Evolutionary conservation across 2,797 vertebrate genomes (phyloP).

Genomic region (Varecia variegata): DNA sequence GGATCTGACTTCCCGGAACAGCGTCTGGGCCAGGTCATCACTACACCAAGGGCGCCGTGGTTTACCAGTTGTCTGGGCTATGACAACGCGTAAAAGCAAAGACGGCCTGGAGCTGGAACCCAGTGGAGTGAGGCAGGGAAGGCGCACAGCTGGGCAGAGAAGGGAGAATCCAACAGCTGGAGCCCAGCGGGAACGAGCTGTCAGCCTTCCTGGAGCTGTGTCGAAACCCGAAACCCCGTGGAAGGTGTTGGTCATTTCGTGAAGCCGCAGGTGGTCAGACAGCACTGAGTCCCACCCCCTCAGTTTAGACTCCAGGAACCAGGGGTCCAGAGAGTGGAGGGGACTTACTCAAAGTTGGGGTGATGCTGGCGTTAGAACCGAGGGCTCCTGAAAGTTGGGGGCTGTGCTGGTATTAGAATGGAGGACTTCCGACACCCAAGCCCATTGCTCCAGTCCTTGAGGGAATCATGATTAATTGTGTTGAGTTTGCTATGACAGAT

Average conservation of each 20-base stretch:
- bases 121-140: neutral
- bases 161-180: neutral
- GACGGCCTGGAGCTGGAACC: conserved; percentile 26
- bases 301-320: neutral
- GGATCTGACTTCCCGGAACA: neutral
- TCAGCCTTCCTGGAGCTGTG: neutral
- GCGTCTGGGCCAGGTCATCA: neutral
- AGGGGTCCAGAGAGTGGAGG: neutral
- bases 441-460: neutral
- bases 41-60: neutral
- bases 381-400: neutral
- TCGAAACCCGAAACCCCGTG: neutral
- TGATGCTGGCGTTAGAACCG: neutral
- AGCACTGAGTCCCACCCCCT: neutral
- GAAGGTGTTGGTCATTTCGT: neutral
- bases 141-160: neutral
- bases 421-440: neutral
- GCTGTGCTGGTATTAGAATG: neutral
- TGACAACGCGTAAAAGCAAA: conserved; percentile 27
- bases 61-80: conserved; percentile 1
- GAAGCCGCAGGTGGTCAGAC: neutral
- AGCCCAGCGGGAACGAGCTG: rapidly evolving
- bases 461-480: conserved; percentile 45
- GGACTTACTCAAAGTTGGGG: neutral
- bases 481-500: conserved; percentile 31